A percentile compares a stretch with the other conserved stretches of the same genome.
Conservation (phyloP, 2,113 vertebrate species). For the Oenanthe oenanthe region DNA sequence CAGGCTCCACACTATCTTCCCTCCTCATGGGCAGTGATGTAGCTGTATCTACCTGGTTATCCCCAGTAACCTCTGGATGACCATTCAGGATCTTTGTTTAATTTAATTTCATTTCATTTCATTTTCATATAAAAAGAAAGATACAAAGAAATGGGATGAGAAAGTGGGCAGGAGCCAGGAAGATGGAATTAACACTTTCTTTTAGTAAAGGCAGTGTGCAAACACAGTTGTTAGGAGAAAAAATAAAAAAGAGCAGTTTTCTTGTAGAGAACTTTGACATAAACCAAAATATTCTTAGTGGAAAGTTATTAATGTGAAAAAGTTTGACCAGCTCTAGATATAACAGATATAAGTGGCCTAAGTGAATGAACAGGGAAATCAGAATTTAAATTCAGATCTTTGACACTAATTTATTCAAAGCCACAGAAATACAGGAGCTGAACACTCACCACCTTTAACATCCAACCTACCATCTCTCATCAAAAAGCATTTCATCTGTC, state of each 20-base stretch:
- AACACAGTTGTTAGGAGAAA: background rate
- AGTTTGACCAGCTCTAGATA: background rate
- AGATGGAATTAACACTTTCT: background rate
- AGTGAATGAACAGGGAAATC: background rate
- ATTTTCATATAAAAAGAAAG: background rate
- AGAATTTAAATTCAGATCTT: background rate
- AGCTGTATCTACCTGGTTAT: background rate
- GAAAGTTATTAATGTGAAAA: background rate
- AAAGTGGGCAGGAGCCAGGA: fast-evolving
- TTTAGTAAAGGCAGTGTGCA: background rate
- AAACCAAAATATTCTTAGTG: background rate
- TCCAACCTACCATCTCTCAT: background rate
- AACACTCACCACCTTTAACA: background rate
- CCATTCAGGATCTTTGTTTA: background rate
- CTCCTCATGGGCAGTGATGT: fast-evolving
- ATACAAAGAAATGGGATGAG: background rate
- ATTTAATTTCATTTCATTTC: background rate
- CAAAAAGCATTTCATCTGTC: background rate
- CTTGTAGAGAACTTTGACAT: background rate
- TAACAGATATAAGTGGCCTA: background rate
- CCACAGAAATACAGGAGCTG: background rate
- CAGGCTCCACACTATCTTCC: too few species aligned
- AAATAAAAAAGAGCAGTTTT: background rate
- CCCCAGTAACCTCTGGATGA: background rate
- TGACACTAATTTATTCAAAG: background rate